Base-by-base conservation (phyloP, 2,797 vertebrate genomes). In the Heterohyrax brucei region DNA sequence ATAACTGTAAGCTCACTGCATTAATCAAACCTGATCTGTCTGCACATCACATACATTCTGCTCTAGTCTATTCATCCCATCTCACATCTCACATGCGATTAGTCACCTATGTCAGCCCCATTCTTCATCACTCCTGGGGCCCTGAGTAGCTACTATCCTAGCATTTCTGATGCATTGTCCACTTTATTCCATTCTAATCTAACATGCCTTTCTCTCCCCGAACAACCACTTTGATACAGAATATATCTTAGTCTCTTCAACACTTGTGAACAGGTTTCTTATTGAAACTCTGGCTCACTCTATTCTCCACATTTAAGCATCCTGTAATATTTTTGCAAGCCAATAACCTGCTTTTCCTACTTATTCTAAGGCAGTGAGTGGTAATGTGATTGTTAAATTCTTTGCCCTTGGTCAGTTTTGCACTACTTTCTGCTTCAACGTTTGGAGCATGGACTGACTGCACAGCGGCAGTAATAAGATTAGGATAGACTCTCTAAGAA, bases 1-100 rank as follows among this genome's bases (percentile, higher is more conserved):
- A 6, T 68, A 3, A 0, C 30, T 14, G 7, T 12, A 75, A 78
- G 1, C 6, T 26, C 5, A 13, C 14, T 5, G 24, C 39, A 19
- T 33, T 68, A 28, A 68, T 7, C 61, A 16, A 66, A n/a, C 4
- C 14, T 14, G 5, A 16, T 56, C 10, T 68, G 28, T 33, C 33
- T n/a, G 14, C n/a, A 22, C 75, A 24, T 68, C 44, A n/a, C n/a
- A 22, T 9, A 30, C 61, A 18, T 4, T n/a, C 84, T 28, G 48
- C 30, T 1, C 46, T 91, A 26, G 1, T 13, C n/a, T 1, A 13
- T 46, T 87, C 21, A 66, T 53, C 3, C 1, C 16, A 44, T 56
- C 21, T 50, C 61, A 70, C 16, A 44, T 48, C 21, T 50, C 61
- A 70, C 22, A 22, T 64, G 75, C 22, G 18, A 3, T 48, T 22